These are phyloP conservation scores for Leptestheria dahalacensis DNA, from an alignment of 1,140 invertebrate genomes.

Conservation along the genomic window DNA sequence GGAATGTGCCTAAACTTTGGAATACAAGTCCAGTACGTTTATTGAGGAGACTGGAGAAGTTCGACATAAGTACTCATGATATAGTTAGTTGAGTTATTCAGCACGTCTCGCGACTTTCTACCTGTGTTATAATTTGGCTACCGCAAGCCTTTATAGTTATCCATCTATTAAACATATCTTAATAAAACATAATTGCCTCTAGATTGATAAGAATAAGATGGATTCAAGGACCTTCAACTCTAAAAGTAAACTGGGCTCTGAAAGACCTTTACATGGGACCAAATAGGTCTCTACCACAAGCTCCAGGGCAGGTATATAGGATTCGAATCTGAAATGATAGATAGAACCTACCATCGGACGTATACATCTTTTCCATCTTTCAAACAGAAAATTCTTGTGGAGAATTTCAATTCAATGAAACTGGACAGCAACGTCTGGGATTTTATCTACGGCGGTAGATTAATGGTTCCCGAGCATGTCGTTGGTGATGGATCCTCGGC, in stretches of 20 bases:
- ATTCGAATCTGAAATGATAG: too few species aligned
- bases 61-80: too few species aligned
- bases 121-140: too few species aligned
- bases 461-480: background rate
- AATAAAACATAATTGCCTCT: background rate
- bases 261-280: background rate
- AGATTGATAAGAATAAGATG: background rate
- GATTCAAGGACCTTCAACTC: background rate
- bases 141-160: too few species aligned
- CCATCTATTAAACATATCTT: too few species aligned
- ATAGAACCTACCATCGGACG: background rate
- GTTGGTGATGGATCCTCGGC: constrained; percentile 1
- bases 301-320: background rate
- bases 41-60: too few species aligned
- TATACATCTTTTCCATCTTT: background rate
- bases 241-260: background rate
- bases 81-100: too few species aligned
- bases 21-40: too few species aligned
- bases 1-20: too few species aligned
- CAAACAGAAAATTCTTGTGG: background rate
- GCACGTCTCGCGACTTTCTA: too few species aligned
- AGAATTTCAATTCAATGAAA: background rate
- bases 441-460: constrained; percentile 2
- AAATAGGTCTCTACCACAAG: background rate
- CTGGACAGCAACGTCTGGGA: background rate